Evolutionary conservation across 2,113 vertebrate genomes (phyloP), one percentile per base, ranked within the genome.

Genomic region (Tonatia bakeri): DNA sequence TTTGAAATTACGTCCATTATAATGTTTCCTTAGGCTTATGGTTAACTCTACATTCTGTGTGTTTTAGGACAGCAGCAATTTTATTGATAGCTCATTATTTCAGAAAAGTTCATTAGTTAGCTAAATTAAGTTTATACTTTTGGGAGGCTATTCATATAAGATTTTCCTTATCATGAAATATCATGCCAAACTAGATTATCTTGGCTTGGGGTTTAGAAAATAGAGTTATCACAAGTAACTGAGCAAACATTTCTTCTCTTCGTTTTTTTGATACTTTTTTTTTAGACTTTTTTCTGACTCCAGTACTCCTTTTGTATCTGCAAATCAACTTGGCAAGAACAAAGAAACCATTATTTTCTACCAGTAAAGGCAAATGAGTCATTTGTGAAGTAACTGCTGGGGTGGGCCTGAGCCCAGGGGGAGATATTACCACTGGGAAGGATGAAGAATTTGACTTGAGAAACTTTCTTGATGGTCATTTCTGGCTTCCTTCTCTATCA

Each of bases 261-360:
- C 43, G 33, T 40, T 33, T 75, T 54, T 54, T 20, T 54, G 52
- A 54, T 16, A 54, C 52, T 54, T 54, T 59, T 76, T 28, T 31
- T 75, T 12, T 26, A 92, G 67, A 47, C 22, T 73, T 82, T 28
- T 4, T 3, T 65, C 13, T 79, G 79, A 89, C 59, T 38, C 50
- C 14, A 91, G 33, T 22, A 59, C 1, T 1, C 8, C 11, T 79
- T 96, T 47, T 40, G 31, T 11, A 16, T 56, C 24, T 91, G 45
- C 17, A 13, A 54, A 90, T 61, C 50, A 86, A 47, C 8, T 59
- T 52, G 43, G 16, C 50, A 40, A 79, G 61, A 91, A 93, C 24
- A 89, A 94, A 83, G 59, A 73, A 82, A 61, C 26, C 20, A 54
- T 94, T 92, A 85, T 95, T 95, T 96, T 91, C 70, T n/a, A 45